Evolutionary conservation across 2,888 invertebrate species (phyloP), one percentile per base, ranked within the genome.

Genomic region (Hemaris fuciformis): DNA sequence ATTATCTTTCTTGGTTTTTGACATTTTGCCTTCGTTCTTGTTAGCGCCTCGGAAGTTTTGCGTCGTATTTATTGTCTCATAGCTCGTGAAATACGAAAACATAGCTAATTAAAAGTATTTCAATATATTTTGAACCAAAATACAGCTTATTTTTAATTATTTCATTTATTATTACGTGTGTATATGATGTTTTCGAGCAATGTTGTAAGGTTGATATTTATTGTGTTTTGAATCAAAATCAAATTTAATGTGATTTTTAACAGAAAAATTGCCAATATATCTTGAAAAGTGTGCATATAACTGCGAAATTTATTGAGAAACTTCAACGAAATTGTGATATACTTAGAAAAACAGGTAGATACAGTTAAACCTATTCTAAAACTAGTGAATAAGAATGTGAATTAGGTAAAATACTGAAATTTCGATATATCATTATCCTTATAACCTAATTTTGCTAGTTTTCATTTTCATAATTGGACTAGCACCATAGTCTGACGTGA

Each of bases 41-140:
- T 87, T 85, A 89, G 89, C 89, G 87, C 90, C 85, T 85, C 77
- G 82, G 79, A 84, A 88, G 84, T 89, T 91, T 89, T 91, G 89
- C 91, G 91, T 89, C 90, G 89, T 88, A 89, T 89, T 62, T 86
- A 87, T 84, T 83, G 83, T 81, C 78, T 81, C 80, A 76, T 72
- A 65, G 73, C 74, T 63, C 60, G 23, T 58, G 64, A 72, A 73
- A 70, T 70, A 57, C 45, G 59, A 66, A 72, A 73, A 68, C 73
- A 66, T 56, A 31, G 3, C 41, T 48, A 69, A 62, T 56, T 62
- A 10, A 56, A 43, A 31, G 48, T 64, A 58, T 64, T 63, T 66
- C 65, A 23, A 57, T 18, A 20, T 13, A 61, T 66, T 67, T 42
- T 34, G 57, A 42, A 59, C 22, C 60, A 43, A 60, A 64, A 61